Evolutionary conservation across 2,888 invertebrate genomes (phyloP), one percentile per base, ranked within the genome.

Genomic region (Coleophora flavipennella): DNA sequence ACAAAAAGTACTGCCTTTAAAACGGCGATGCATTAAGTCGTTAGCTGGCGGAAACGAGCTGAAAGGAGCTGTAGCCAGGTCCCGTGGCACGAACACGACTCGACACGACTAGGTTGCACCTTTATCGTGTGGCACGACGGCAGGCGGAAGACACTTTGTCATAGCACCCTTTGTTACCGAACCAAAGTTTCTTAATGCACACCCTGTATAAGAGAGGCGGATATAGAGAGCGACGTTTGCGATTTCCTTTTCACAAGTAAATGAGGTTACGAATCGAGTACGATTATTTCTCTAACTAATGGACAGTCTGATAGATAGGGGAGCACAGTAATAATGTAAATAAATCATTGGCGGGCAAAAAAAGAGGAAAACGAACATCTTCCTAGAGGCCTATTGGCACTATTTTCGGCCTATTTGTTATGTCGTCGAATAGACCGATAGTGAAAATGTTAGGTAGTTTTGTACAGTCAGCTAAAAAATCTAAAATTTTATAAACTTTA

Each of bases 131-230:
- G 3, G 20, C 6, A 4, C 20, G 4, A 27, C 53, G 50, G 50
- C 48, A 53, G n/a, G n/a, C n/a, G 55, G 55, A 59, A 67, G 67
- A 64, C 71, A 75, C 75, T 75, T 72, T 72, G 72, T 75, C 72
- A 72, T 59, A 64, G 63, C 57, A 59, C 63, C 66, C 66, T 76
- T 77, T 78, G 75, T 77, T 62, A 67, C 58, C 50, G 56, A 64
- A 67, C 68, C 76, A 76, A 77, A 73, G 73, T 69, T 62, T 59
- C 67, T 74, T 71, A 72, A 74, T 69, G 70, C 59, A 56, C 54
- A 51, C 56, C 51, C 53, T 61, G 54, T 60, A 55, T 57, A 55
- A 58, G 56, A 61, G 60, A 62, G 58, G 48, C 56, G 64, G 63
- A 66, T 75, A 73, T 61, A 62, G 60, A 51, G 48, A 48, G 48